These are phyloP conservation scores for Toxotes jaculatrix DNA, from an alignment of 2,113 vertebrate genomes.

Conservation along the genomic window DNA sequence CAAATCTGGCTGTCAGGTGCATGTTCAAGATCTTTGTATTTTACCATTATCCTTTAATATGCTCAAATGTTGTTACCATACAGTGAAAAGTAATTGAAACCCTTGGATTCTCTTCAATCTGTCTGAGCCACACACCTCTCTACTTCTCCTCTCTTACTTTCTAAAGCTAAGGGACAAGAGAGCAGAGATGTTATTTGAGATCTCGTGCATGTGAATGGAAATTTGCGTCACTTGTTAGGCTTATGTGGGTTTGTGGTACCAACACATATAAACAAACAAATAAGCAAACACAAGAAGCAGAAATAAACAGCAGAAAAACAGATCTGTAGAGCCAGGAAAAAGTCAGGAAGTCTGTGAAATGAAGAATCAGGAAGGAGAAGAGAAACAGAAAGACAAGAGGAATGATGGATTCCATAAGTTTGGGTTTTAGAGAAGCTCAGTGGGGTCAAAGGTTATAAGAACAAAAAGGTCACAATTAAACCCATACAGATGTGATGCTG, in stretches of 20 bases:
- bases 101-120: not conserved
- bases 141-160: no score
- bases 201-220: not conserved
- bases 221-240: not conserved
- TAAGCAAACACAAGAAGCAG: conserved; percentile 45
- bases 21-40: not conserved
- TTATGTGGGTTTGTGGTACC: conserved; percentile 1
- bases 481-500: conserved; percentile 24
- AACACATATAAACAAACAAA: conserved; percentile 18
- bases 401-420: conserved; percentile 14
- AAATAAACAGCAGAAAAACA: conserved; percentile 39
- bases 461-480: conserved; percentile 13
- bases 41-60: not conserved
- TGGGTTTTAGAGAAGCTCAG: not conserved
- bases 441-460: conserved; percentile 43
- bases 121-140: not conserved
- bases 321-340: not conserved
- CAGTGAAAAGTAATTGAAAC: not conserved
- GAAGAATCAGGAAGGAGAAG: not conserved
- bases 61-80: not conserved
- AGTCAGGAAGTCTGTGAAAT: conserved; percentile 10
- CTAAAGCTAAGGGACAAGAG: not conserved
- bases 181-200: not conserved
- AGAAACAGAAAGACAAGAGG: not conserved
- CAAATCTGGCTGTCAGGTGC: not conserved